Percentiles rank a stretch among this genome's conserved stretches.
These are phyloP conservation scores for Atethmia centrago DNA, from an alignment of 2,888 invertebrate genomes.

Conservation along the genomic window DNA sequence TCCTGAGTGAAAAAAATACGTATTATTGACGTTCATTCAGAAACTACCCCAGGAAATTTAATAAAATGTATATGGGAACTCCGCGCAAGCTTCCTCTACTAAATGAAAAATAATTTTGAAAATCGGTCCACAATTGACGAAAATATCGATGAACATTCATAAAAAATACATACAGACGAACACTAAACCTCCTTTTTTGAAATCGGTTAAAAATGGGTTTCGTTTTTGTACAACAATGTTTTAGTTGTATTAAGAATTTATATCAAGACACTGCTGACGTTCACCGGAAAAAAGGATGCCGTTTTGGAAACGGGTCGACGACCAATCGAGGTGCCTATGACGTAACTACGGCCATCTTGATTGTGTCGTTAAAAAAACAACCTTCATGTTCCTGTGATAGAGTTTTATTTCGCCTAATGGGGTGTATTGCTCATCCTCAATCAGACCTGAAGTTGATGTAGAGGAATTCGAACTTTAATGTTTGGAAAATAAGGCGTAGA, in stretches of 20 bases:
- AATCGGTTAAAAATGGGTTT: no score
- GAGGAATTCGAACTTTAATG: constrained; percentile 24
- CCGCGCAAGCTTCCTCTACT: no score
- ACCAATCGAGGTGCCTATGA: constrained; percentile 64
- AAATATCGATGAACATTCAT: no score
- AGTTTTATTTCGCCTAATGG: constrained; percentile 30
- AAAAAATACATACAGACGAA: no score
- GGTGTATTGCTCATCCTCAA: constrained; percentile 43
- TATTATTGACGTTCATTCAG: no score
- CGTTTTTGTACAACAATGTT: constrained; percentile 37
- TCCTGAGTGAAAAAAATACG: no score
- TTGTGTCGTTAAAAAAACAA: constrained; percentile 20
- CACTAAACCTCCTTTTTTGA: no score
- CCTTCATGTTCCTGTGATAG: constrained; percentile 21
- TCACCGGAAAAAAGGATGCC: constrained; percentile 62
- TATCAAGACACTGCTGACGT: constrained; percentile 43
- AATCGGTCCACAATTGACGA: no score
- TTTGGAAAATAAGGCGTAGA: constrained; percentile 7
- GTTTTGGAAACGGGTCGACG: constrained; percentile 65
- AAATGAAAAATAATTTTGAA: no score
- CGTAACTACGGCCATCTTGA: constrained; percentile 48
- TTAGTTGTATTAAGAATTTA: constrained; percentile 45
- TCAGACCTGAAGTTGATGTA: neutral
- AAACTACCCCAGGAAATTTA: no score
- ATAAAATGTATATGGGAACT: no score